Base-by-base conservation (phyloP, 2,888 invertebrate species). In the Xanthia icteritia region DNA sequence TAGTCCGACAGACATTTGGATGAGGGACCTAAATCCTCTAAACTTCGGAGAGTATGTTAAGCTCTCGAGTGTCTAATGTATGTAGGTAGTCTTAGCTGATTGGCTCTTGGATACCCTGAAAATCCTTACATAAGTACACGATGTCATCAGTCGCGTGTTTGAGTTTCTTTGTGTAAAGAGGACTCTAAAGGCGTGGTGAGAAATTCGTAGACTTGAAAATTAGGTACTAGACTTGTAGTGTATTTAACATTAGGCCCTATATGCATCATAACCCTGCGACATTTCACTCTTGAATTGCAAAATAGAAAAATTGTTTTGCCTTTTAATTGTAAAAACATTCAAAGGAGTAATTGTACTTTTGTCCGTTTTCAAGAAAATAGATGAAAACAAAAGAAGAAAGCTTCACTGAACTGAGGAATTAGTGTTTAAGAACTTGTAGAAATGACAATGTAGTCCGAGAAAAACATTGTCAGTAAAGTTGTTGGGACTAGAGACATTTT, bases 11-110 rank as follows among this genome's bases (percentile, higher is more conserved):
- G 83, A 86, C 82, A 82, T 82, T 79, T 79, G 79, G 73, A 84
- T 86, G 83, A 73, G 70, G 66, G 84, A 79, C 73, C 83, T 83
- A 86, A 86, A 73, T 84, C 79, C 86, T 79, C 86, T 86, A 79
- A 86, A 83, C 70, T 84, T 83, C 42, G 79, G 45, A 51, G 77
- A 82, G 75, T 76, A 86, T 79, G 84, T 76, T 84, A 83, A 79
- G 79, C 79, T 67, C 83, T 71, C 58, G 56, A 54, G 63, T 65
- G 70, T 68, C 64, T 73, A 75, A 82, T 75, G 65, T 84, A 72
- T 82, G 79, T 83, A 77, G 65, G 78, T 54, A 56, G 81, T 65
- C 70, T 79, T 82, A 78, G 66, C 82, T 85, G 77, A 82, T 85
- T 85, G 86, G 86, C 86, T 83, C 74, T 73, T 48, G 66, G 79